These are phyloP conservation scores for Agonopterix arenella DNA, from an alignment of 2,888 invertebrate genomes.

Conservation along the genomic window DNA sequence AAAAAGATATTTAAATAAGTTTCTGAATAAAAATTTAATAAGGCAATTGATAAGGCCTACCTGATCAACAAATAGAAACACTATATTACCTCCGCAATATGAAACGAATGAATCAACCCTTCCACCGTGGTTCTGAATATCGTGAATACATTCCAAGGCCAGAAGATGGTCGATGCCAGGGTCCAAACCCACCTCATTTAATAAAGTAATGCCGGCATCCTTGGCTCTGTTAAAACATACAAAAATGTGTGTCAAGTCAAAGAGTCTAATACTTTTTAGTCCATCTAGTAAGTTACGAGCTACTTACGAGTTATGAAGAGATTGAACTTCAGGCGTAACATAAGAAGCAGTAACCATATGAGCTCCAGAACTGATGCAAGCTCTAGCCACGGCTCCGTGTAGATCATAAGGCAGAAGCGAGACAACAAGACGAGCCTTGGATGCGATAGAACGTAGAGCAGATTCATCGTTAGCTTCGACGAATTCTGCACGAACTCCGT, in stretches of 20 bases:
- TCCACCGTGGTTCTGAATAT: slow-evolving; percentile 92
- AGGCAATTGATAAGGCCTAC: no score
- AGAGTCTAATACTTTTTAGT: no score
- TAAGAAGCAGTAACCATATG: slow-evolving; percentile 99
- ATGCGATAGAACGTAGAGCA: slow-evolving; percentile 83
- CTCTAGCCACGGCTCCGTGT: slow-evolving; percentile 90
- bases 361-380: slow-evolving; percentile 89
- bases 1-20: neutral
- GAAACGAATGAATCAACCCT: slow-evolving; percentile 96
- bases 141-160: slow-evolving; percentile 97
- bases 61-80: neutral
- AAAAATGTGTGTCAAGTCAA: no score
- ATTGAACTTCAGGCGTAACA: slow-evolving; percentile 88
- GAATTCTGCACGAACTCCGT: slow-evolving; percentile 87
- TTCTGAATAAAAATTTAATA: no score
- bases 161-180: slow-evolving; percentile 99
- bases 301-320: slow-evolving; percentile 84
- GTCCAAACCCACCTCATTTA: slow-evolving; percentile 98
- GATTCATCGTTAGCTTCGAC: slow-evolving; percentile 87
- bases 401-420: slow-evolving; percentile 94
- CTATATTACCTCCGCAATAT: slow-evolving; percentile 89
- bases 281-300: slow-evolving; percentile 6
- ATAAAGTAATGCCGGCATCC: slow-evolving; percentile 92
- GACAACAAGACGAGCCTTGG: slow-evolving; percentile 85
- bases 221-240: slow-evolving; percentile 79